Percentiles rank a stretch among this genome's conserved stretches.
phyloP scores from a whole-genome alignment of 2,888 invertebrate species.

The Zelleria hepariella region DNA sequence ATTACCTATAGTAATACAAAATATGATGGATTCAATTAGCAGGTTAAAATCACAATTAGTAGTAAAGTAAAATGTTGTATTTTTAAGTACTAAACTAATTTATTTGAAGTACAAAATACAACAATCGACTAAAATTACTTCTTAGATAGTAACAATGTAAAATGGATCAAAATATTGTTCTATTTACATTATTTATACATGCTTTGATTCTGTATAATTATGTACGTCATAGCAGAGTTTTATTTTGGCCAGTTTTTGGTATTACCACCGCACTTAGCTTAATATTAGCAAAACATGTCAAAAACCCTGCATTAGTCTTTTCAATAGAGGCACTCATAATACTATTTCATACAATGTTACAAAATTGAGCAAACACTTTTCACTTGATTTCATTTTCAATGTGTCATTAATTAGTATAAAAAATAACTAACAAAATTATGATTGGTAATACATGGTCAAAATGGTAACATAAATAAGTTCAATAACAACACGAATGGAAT shows the following conservation, averaged over 20 bases:
- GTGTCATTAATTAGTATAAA: not conserved
- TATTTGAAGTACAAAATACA: slow-evolving; percentile 3
- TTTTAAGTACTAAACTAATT: not conserved
- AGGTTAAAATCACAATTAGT: not conserved
- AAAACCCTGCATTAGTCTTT: not conserved
- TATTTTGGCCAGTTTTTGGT: not conserved
- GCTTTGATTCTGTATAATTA: not conserved
- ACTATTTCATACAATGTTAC: not conserved
- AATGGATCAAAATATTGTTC: not conserved
- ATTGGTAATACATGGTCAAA: not conserved
- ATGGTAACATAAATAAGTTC: not conserved
- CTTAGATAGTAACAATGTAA: not conserved
- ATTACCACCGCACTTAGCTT: not conserved
- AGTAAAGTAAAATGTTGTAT: not conserved
- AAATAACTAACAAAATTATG: not conserved
- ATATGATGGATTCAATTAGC: not conserved
- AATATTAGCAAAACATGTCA: not conserved
- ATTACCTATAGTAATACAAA: too few relatives aligned
- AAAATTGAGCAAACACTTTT: not conserved
- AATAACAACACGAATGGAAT: not conserved
- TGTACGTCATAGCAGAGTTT: not conserved
- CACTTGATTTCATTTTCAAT: too few relatives aligned
- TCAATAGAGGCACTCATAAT: not conserved
- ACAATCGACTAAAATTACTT: not conserved
- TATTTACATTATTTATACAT: not conserved